Conservation (phyloP, 64 coral and sea anemone genomes). For the Catalaphyllia jardinei region DNA sequence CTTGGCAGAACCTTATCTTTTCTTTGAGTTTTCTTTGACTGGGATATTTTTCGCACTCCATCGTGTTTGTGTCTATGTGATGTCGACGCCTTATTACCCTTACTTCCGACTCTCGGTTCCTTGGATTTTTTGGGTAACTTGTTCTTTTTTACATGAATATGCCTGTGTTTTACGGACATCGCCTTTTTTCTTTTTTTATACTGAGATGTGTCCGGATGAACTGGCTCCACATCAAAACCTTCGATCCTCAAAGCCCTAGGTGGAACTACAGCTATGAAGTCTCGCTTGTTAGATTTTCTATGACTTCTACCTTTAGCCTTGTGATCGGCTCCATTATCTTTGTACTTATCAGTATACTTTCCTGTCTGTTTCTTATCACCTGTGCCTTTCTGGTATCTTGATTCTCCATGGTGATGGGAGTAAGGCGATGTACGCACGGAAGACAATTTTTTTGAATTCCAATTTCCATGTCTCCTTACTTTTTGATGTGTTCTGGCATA, state of each 20-base stretch:
- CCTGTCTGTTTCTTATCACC: neutral
- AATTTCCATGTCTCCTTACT: neutral
- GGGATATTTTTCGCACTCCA: neutral
- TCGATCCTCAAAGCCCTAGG: conserved; percentile 4
- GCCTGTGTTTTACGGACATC: neutral
- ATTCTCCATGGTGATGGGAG: neutral
- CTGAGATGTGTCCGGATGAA: neutral
- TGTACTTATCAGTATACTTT: neutral
- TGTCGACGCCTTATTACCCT: neutral
- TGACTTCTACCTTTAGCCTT: neutral
- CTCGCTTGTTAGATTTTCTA: conserved; percentile 10
- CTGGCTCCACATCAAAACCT: conserved; percentile 20
- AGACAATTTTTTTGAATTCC: neutral
- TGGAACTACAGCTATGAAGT: conserved; percentile 27
- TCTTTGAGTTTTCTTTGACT: neutral
- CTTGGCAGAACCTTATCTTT: neutral
- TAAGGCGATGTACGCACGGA: neutral
- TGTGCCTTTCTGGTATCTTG: neutral
- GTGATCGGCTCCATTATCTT: neutral
- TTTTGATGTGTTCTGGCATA: neutral
- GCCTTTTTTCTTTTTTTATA: neutral
- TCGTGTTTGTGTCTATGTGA: neutral
- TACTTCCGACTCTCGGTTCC: neutral
- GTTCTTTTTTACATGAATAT: neutral
- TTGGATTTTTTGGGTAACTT: neutral